Percentiles rank a stretch among this genome's conserved stretches.
phyloP scores from a whole-genome alignment of 2,797 vertebrate species.

The Amniataba percoides region DNA sequence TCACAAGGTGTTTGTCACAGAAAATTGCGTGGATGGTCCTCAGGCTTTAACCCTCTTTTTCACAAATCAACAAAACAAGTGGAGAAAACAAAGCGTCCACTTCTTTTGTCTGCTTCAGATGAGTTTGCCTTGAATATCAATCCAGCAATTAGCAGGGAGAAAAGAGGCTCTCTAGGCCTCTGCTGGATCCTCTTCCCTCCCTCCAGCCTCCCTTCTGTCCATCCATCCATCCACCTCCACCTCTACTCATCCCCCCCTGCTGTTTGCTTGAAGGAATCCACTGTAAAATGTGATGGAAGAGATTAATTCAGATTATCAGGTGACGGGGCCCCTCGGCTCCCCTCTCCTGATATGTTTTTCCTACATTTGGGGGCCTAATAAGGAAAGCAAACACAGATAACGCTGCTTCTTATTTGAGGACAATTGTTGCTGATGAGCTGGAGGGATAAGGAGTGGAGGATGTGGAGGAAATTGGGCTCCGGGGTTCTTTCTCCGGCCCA shows the following conservation, averaged over 20 bases:
- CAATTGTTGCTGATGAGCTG: slow-evolving; percentile 76
- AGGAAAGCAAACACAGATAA: slow-evolving; percentile 77
- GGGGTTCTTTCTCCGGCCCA: slow-evolving; percentile 68
- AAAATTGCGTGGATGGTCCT: neutral
- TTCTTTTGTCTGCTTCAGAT: slow-evolving; percentile 47
- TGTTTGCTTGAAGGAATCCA: slow-evolving; percentile 62
- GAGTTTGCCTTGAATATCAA: slow-evolving; percentile 72
- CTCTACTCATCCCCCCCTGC: slow-evolving; percentile 33
- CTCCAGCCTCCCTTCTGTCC: neutral
- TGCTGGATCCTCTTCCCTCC: slow-evolving; percentile 12
- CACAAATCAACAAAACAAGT: neutral
- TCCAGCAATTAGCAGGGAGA: slow-evolving; percentile 71
- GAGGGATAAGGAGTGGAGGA: slow-evolving; percentile 79
- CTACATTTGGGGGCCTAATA: slow-evolving; percentile 72
- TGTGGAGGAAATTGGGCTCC: slow-evolving; percentile 76
- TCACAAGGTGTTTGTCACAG: neutral
- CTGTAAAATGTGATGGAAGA: slow-evolving; percentile 70
- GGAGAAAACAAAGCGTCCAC: neutral
- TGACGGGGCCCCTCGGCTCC: slow-evolving; percentile 46
- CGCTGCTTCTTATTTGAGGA: slow-evolving; percentile 58
- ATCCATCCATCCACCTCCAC: slow-evolving; percentile 11
- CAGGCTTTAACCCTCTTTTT: neutral
- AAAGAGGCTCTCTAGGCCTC: slow-evolving; percentile 30
- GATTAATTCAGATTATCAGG: slow-evolving; percentile 88
- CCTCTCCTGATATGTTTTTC: slow-evolving; percentile 69